A percentile compares a stretch with the other conserved stretches of the same genome.
These are phyloP conservation scores for Ctenodactylus gundi DNA, from an alignment of 2,113 vertebrate species.

Conservation along the genomic window DNA sequence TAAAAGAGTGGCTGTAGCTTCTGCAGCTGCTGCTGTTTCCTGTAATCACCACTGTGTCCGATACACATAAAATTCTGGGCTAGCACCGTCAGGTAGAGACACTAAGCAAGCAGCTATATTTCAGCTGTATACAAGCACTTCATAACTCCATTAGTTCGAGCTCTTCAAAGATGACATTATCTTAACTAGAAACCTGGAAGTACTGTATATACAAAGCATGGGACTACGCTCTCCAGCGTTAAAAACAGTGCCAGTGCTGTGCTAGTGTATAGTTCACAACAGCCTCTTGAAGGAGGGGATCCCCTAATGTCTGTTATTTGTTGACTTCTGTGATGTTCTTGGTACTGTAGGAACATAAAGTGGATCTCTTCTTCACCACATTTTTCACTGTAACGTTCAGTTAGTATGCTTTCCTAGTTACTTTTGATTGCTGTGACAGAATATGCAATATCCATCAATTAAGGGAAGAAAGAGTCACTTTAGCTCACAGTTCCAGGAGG, in stretches of 20 bases:
- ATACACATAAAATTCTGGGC: not conserved
- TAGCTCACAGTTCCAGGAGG: too few species aligned
- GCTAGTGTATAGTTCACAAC: not conserved
- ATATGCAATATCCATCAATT: too few species aligned
- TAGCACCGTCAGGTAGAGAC: fast-evolving
- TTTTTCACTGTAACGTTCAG: too few species aligned
- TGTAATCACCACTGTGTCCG: not conserved
- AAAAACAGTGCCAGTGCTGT: fast-evolving
- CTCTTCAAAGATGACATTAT: not conserved
- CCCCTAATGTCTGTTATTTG: not conserved
- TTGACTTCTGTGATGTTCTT: not conserved
- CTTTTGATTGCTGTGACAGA: too few species aligned
- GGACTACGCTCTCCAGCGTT: not conserved
- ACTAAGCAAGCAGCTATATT: not conserved
- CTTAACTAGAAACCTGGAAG: not conserved
- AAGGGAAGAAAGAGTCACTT: too few species aligned
- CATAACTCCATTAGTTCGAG: not conserved
- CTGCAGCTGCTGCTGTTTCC: not conserved
- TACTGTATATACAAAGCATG: not conserved
- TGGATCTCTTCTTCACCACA: not conserved
- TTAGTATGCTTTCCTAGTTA: too few species aligned
- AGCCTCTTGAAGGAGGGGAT: not conserved
- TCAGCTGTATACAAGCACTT: not conserved
- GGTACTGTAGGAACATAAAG: too few species aligned
- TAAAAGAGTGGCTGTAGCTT: not conserved